Base-by-base conservation (phyloP, 2,888 invertebrate species). In the Odontocolon sp. region DNA sequence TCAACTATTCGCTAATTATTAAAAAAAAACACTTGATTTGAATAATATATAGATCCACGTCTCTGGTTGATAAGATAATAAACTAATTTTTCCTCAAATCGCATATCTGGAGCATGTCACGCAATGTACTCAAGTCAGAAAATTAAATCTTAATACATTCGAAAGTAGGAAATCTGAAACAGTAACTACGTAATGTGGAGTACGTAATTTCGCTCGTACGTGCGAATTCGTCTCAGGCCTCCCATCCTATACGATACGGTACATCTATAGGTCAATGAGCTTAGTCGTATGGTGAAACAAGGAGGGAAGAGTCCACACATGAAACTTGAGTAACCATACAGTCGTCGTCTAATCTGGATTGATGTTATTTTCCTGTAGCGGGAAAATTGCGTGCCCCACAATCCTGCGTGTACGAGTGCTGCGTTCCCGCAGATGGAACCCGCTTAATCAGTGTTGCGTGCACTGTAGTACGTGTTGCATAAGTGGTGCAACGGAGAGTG, bases 361-460 rank as follows among this genome's bases (percentile, higher is more conserved):
- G 45, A 23, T 42, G 33, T 67, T 56, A 45, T 67, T 56, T 67
- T 28, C 64, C 9, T 52, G 59, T 63, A 68, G 28, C 45, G 47
- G 47, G 56, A 64, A 18, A 23, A 38, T 40, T 33, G 47, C 57
- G 63, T 64, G 64, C 42, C 38, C 33, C 21, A 54, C 38, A 52
- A 33, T 52, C n/a, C 40, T 40, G 31, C 45, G 38, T 54, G 38
- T 33, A 31, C 9, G 28, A 36, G 14, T 54, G 8, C 11, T 21
- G 33, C 11, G 21, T 28, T n/a, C n/a, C n/a, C n/a, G n/a, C n/a
- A n/a, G n/a, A n/a, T n/a, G n/a, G n/a, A n/a, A n/a, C n/a, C n/a
- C n/a, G 14, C 8, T 14, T 16, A 6, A 31, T 9, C 16, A 45
- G n/a, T 9, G 33, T 21, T 45, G 63, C 36, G 54, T 36, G 54